Conservation (phyloP, 2,888 invertebrate species). For the Leucophenga montana region DNA sequence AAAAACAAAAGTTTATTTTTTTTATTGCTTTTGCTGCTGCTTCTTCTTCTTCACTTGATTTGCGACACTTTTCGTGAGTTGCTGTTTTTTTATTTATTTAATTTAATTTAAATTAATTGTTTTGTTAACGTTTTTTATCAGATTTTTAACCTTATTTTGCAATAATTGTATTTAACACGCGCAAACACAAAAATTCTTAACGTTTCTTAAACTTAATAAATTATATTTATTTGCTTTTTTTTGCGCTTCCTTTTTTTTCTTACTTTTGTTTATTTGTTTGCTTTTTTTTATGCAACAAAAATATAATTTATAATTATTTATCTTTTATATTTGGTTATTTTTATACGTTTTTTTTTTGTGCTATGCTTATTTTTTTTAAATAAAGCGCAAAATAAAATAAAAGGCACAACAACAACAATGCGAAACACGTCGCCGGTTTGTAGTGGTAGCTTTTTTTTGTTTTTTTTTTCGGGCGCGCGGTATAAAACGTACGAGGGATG, state of each 20-base stretch:
- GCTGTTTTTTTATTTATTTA: conserved; percentile 3
- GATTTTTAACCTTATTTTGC: neutral
- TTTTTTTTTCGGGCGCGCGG: no score
- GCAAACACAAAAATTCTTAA: neutral
- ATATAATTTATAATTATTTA: no score
- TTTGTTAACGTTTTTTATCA: neutral
- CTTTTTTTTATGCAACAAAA: no score
- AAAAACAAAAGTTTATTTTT: neutral
- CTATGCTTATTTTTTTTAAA: no score
- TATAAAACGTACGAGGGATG: neutral
- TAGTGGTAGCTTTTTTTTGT: neutral
- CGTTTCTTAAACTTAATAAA: neutral
- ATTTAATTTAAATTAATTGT: neutral
- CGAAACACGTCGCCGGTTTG: no score
- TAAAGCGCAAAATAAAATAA: no score
- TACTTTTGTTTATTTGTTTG: no score
- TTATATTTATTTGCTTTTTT: neutral
- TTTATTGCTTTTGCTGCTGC: neutral
- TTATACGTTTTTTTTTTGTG: no score
- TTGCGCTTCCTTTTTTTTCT: neutral
- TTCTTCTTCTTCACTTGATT: conserved; percentile 20
- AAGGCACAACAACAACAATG: no score
- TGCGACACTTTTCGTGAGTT: conserved; percentile 21
- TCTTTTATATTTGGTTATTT: no score
- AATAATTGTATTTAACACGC: neutral